Percentiles rank a stretch among this genome's conserved stretches.
Conservation (phyloP, 2,113 vertebrate genomes). For the Nesogale talazaci region DNA sequence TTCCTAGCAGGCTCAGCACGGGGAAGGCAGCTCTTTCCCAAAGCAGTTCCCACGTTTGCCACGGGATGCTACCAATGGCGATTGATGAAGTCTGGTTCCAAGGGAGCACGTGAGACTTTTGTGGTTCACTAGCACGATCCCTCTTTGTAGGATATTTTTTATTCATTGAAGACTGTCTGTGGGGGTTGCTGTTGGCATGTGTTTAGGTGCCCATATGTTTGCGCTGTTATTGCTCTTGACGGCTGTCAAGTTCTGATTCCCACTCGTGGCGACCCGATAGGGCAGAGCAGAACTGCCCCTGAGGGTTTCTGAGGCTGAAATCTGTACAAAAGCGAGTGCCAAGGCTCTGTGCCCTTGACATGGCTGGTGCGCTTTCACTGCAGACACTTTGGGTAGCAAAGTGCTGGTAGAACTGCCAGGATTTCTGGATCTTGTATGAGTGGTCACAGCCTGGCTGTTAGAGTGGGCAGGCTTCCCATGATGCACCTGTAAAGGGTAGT, state of each 20-base stretch:
- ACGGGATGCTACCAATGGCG: not conserved
- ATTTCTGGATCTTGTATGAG: conserved; percentile 63
- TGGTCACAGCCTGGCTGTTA: not conserved
- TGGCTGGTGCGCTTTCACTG: not conserved
- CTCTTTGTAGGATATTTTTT: conserved; percentile 23
- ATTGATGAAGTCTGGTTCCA: conserved; percentile 45
- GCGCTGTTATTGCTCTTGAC: not conserved
- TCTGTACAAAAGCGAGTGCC: not conserved
- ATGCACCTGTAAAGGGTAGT: not conserved
- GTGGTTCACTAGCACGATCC: not conserved
- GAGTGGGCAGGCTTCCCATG: not conserved
- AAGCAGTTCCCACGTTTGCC: not conserved
- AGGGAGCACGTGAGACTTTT: conserved; percentile 32
- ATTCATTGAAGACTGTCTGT: not conserved
- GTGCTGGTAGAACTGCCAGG: conserved; percentile 30
- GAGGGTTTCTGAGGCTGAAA: not conserved
- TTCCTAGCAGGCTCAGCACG: conserved; percentile 33
- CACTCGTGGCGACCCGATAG: not conserved
- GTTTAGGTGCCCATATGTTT: not conserved
- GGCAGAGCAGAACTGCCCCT: not conserved
- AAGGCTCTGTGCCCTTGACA: not conserved
- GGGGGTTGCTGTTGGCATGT: conserved; percentile 9
- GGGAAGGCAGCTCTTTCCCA: conserved; percentile 47
- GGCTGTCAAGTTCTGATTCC: not conserved
- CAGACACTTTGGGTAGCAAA: not conserved